phyloP scores from a whole-genome alignment of 1,140 invertebrate species.

The Heliconius melpomene region DNA sequence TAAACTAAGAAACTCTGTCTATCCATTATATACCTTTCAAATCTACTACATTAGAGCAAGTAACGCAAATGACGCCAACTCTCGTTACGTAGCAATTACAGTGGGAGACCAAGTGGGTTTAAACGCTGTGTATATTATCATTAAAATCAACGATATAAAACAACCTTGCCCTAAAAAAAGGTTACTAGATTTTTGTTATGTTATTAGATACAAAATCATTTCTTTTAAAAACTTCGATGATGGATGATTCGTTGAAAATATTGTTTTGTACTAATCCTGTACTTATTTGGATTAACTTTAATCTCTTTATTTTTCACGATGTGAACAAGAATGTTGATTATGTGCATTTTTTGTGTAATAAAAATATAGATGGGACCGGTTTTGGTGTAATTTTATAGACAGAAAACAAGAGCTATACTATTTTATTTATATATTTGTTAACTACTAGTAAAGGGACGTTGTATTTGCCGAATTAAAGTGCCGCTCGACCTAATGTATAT shows the following conservation, averaged over 20 bases:
- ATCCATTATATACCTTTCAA: neutral
- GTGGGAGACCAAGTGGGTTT: neutral
- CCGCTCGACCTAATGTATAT: no score
- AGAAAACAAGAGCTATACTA: no score
- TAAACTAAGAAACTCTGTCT: neutral
- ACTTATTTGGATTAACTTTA: no score
- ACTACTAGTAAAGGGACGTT: no score
- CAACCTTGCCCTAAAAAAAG: conserved; percentile 1
- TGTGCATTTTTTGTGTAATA: no score
- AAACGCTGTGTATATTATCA: neutral
- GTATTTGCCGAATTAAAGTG: no score
- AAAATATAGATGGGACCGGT: no score
- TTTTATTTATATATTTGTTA: no score
- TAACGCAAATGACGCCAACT: neutral
- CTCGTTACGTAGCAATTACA: neutral
- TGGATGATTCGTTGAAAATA: neutral
- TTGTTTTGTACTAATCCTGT: no score
- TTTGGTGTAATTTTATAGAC: neutral
- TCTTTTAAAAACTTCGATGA: neutral
- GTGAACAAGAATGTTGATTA: no score
- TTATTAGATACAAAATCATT: neutral
- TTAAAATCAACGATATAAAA: neutral
- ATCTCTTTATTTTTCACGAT: no score
- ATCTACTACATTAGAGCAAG: neutral
- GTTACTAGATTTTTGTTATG: neutral